Evolutionary conservation across 2,888 invertebrate species (phyloP), one percentile per base, ranked within the genome.

Genomic region (Malacosoma neustria): DNA sequence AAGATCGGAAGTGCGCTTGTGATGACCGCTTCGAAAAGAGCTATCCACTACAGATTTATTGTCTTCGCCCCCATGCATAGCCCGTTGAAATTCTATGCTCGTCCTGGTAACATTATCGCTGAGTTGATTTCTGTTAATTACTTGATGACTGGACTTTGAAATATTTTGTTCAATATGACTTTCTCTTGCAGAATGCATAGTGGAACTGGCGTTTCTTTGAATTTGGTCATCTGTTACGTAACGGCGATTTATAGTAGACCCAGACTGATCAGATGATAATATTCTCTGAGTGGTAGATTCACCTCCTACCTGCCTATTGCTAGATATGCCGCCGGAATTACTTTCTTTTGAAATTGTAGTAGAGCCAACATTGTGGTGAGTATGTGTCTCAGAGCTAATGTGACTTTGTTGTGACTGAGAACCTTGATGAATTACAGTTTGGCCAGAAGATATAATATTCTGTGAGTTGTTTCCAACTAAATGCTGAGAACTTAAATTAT

Each of bases 1-100:
- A 43, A 95, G 89, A 34, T 93, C 88, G 43, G 91, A 94, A 57
- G 91, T 91, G 32, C 93, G 88, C 57, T 94, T 94, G 61, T 93
- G 92, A 46, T 89, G 88, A 4, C 84, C 84, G 39, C 67, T 53
- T 32, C 79, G 72, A 32, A 69, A 53, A n/a, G 74, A 51, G 44
- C 61, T 64, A 29, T 80, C 74, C 11, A 58, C 46, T 11, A 53
- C 44, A 13, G 56, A 41, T 7, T 49, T 43, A 6, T 55, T 43
- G 38, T 59, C 54, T 35, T 63, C 63, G 2, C 72, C 72, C 22
- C 76, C 79, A 30, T 82, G 82, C 65, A 88, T 85, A 1, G 88
- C 87, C 49, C 77, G 79, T 47, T 84, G 80, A 48, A 88, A 88
- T 49, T 89, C 89, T 2, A 79, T 69, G 46, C 88, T 88, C 13